Base-by-base conservation (phyloP, 2,113 vertebrate species). In the Pelobates fuscus region DNA sequence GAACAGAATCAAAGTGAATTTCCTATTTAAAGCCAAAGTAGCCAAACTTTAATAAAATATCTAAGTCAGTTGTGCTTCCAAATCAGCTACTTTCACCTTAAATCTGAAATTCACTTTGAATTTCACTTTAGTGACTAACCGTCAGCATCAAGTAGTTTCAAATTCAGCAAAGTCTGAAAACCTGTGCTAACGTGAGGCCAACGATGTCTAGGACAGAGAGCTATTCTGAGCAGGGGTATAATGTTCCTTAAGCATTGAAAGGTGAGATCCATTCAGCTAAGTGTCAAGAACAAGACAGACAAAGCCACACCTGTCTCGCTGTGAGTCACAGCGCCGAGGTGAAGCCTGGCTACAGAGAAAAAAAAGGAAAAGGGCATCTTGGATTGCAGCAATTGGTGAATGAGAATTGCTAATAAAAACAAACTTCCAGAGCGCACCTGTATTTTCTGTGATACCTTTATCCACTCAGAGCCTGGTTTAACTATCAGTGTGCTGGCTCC, bases 341-440 rank as follows among this genome's bases (percentile, higher is more conserved):
- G 52, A 58, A 67, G 70, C 25, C 1, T 23, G 73, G 30, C 15
- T 57, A 70, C 67, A 60, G 49, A 67, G 43, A 62, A 20, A 67
- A 69, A 49, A 55, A 59, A 43, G 63, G 44, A 61, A 8, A 23
- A 70, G 78, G 67, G 46, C 63, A 43, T 70, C 43, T 81, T 77
- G 73, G 79, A 57, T 29, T 81, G 69, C 80, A 72, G 78, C 54
- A 25, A 71, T 37, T 81, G 79, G 74, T 81, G 71, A 24, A 64
- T 69, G 57, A 78, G 77, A 78, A 79, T 74, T 74, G 73, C 30
- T 69, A 78, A 21, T 80, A 67, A 77, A 87, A 84, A 78, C 78
- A 83, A 49, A n/a, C 74, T 79, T 61, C 75, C 79, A 81, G 77
- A 64, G 55, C 78, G 80, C 82, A 85, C 80, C 72, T 84, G 78